Evolutionary conservation across 2,797 vertebrate genomes (phyloP).

Genomic region (Darevskia nairensis): DNA sequence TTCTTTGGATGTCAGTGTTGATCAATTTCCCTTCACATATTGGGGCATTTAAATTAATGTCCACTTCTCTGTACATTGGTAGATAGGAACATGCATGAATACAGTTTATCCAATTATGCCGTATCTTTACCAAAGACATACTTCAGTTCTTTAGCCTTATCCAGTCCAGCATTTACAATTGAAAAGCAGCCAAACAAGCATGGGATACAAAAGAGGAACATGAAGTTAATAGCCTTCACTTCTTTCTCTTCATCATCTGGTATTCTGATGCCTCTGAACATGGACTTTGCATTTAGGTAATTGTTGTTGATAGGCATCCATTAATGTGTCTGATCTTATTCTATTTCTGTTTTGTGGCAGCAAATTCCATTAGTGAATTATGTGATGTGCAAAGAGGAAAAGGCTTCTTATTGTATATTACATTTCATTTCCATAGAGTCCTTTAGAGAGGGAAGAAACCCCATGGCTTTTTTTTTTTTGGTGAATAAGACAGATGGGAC

Average conservation of each 20-base stretch:
- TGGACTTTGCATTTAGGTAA: background rate
- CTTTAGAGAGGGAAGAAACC: background rate
- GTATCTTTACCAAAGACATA: background rate
- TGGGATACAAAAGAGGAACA: background rate
- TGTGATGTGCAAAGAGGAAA: background rate
- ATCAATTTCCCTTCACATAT: no score
- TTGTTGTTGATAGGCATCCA: background rate
- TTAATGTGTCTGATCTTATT: no score
- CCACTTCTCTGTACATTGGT: background rate
- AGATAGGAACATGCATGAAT: background rate
- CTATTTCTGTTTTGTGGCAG: background rate
- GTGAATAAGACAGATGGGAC: background rate
- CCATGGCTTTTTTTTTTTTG: background rate
- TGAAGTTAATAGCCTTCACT: background rate
- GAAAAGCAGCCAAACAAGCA: no score
- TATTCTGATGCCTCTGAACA: background rate
- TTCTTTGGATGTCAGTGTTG: background rate
- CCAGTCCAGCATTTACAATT: background rate
- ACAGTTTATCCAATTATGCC: background rate
- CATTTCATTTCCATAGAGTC: background rate
- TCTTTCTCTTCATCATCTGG: background rate
- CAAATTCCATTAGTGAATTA: background rate
- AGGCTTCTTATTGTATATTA: no score
- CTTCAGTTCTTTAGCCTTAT: background rate
- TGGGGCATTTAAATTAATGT: background rate